These are phyloP conservation scores for Mionectes macconnelli DNA, from an alignment of 2,113 vertebrate species.

Conservation along the genomic window DNA sequence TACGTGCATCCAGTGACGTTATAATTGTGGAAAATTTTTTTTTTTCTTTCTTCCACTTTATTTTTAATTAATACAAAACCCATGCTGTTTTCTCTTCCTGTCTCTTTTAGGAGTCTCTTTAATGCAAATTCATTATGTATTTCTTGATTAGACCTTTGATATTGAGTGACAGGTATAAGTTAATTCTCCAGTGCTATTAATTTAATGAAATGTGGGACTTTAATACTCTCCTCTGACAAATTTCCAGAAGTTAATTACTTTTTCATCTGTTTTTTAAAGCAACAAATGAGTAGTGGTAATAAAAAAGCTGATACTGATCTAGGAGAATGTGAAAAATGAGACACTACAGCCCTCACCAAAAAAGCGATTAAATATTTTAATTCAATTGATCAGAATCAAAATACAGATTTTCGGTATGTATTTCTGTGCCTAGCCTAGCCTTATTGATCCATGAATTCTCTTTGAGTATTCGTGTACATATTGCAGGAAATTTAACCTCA, in stretches of 20 bases:
- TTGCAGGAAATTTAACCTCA: neutral
- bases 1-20: neutral
- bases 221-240: neutral
- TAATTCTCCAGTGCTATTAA: neutral
- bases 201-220: neutral
- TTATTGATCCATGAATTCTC: neutral
- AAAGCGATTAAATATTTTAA: neutral
- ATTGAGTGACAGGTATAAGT: neutral
- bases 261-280: neutral
- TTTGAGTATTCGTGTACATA: neutral
- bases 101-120: neutral
- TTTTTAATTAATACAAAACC: neutral
- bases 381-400: neutral
- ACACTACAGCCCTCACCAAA: neutral
- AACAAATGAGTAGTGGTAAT: neutral
- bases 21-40: neutral
- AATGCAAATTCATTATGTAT: neutral
- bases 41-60: neutral
- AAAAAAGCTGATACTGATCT: neutral
- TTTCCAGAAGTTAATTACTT: neutral
- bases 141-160: neutral
- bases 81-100: neutral
- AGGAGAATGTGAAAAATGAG: neutral
- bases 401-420: neutral
- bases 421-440: neutral